Base-by-base conservation (phyloP, 2,888 invertebrate species). In the Eubasilissa splendida region DNA sequence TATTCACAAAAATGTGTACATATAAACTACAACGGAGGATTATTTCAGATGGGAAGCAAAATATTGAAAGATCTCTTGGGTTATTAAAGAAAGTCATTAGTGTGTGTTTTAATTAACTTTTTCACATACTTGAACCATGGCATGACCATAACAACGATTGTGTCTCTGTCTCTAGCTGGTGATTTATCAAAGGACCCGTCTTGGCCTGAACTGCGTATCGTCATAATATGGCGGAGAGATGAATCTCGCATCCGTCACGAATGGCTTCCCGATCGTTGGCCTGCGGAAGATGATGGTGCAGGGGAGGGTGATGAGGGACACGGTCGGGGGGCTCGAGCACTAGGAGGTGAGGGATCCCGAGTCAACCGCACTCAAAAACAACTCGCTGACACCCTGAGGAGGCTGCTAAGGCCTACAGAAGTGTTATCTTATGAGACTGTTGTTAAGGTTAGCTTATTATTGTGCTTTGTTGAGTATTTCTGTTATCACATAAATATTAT, bases 221-320 rank as follows among this genome's bases (percentile, higher is more conserved):
- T 97, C 1, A 94, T 98, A 68, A 93, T 98, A 83, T 98, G 98
- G 97, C 92, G 98, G 1, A 92, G 95, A 60, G 97, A 97, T 86
- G 92, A 94, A 10, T 93, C 94, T n/a, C 94, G 95, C 84, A 90
- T 98, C 11, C 96, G 96, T 86, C 98, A 97, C 87, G 97, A 97
- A 87, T 98, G 98, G 97, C 88, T 97, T 76, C 92, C 94, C 84
- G 92, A 92, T 77, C 94, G 93, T 59, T 94, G 94, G 94, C 92
- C 92, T 74, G 88, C 88, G 0, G 87, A 86, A 84, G 88, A 89
- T 81, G 86, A 88, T 33, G 91, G 92, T 33, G 89, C 89, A 85
- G 88, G 88, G 22, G 86, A 88, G 33, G 91, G 92, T 33, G 89
- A 89, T 85, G 88, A 88, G 14, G 85, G 86, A 8, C 86, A 86